These are phyloP conservation scores for Meles meles DNA, from an alignment of 2,113 vertebrate species.

Conservation along the genomic window DNA sequence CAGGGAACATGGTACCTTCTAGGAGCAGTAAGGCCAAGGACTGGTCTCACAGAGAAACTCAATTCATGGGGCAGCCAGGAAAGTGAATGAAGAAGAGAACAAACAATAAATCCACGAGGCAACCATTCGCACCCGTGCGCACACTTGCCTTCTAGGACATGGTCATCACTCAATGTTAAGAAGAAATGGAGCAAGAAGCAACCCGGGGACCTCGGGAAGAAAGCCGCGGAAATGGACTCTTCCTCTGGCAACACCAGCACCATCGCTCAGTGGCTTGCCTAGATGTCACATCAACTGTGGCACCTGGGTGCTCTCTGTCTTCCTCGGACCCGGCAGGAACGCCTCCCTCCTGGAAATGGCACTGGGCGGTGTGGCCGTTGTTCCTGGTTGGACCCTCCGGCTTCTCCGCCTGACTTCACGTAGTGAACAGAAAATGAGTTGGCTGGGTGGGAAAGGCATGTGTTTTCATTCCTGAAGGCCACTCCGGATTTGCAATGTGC, in stretches of 20 bases:
- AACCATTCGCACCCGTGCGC: not conserved
- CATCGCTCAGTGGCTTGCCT: not conserved
- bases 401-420: not conserved
- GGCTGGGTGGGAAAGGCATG: not conserved
- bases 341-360: not conserved
- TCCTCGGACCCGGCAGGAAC: not conserved
- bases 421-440: not conserved
- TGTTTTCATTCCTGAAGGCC: not conserved
- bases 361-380: not conserved
- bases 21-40: not conserved
- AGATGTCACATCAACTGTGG: not conserved
- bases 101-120: conserved; percentile 48
- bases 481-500: not conserved
- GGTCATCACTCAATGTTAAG: conserved; percentile 40
- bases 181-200: conserved; percentile 36
- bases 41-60: not conserved
- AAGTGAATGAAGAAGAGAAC: not conserved
- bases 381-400: not conserved
- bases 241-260: not conserved
- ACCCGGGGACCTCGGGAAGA: not conserved
- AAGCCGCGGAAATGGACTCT: not conserved
- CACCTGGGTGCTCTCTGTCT: not conserved
- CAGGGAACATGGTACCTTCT: accelerated
- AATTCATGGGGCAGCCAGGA: not conserved
- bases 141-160: conserved; percentile 16